These are phyloP conservation scores for Hycleus cichorii DNA, from an alignment of 1,140 invertebrate species.

Conservation along the genomic window DNA sequence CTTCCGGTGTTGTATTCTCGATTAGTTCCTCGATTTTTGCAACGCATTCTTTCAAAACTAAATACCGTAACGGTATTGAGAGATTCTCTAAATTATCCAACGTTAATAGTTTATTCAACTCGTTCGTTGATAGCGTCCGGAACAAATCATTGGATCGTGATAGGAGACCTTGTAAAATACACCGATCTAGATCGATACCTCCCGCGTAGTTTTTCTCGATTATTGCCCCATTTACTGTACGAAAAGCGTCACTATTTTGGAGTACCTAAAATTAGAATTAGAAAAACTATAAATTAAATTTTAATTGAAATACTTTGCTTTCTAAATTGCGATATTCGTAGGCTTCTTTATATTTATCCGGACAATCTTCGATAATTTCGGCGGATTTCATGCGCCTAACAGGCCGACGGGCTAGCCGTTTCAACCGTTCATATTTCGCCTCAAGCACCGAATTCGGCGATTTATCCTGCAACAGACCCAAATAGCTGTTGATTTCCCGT, in stretches of 20 bases:
- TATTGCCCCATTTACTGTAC: background rate
- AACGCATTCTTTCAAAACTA: conserved; percentile 16
- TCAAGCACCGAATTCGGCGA: conserved; percentile 4
- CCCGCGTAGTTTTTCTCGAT: conserved; percentile 13
- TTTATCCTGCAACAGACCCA: background rate
- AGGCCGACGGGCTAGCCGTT: conserved; percentile 17
- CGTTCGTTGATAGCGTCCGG: conserved; percentile 15
- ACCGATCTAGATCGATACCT: conserved; percentile 23
- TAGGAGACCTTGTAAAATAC: conserved; percentile 21
- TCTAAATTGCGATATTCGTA: conserved; percentile 26
- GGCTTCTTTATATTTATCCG: conserved; percentile 8
- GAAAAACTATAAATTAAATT: background rate
- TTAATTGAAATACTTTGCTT: conserved; percentile 10
- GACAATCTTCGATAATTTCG: conserved; percentile 9
- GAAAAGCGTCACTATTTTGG: conserved; percentile 13
- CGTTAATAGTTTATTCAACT: conserved; percentile 22
- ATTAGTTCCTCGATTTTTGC: conserved; percentile 22
- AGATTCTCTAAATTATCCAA: conserved; percentile 31
- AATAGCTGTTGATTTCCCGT: conserved; percentile 1
- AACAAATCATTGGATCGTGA: conserved; percentile 7
- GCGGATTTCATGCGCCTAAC: conserved; percentile 4
- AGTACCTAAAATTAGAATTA: conserved; percentile 3
- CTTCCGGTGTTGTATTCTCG: conserved; percentile 1
- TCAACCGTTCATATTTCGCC: conserved; percentile 20
- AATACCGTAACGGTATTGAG: conserved; percentile 23